Conservation (phyloP, 37 sponge, comb jelly and placozoan genomes). For the Hormiphora californensis region DNA sequence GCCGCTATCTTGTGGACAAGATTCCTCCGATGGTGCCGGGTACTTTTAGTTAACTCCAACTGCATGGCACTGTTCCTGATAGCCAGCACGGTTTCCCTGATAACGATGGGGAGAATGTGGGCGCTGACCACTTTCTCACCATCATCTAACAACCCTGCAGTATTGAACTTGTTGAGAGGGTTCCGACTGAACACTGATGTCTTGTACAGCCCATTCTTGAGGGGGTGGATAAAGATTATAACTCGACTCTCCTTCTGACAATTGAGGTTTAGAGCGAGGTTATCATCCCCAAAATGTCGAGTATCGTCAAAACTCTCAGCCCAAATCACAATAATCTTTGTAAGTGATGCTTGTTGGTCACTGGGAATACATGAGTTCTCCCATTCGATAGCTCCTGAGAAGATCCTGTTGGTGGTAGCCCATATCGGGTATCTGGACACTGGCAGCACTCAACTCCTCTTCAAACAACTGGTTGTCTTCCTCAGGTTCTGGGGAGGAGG, state of each 20-base stretch:
- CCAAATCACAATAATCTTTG: constrained; percentile 31
- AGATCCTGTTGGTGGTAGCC: not conserved
- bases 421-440: not conserved
- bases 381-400: too few relatives aligned
- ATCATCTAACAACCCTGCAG: constrained; percentile 11
- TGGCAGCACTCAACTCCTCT: constrained; percentile 32
- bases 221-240: constrained; percentile 19
- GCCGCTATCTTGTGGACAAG: too few relatives aligned
- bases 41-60: too few relatives aligned
- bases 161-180: constrained; percentile 35
- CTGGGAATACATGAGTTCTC: not conserved
- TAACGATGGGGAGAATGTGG: not conserved
- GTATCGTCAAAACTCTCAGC: constrained; percentile 28
- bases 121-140: constrained; percentile 50
- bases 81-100: constrained; percentile 27
- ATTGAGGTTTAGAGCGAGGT: not conserved
- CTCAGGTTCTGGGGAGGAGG: not conserved
- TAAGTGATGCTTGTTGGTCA: not conserved
- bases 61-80: too few relatives aligned
- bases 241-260: constrained; percentile 4
- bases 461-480: constrained; percentile 6
- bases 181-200: constrained; percentile 14
- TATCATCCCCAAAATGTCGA: not conserved
- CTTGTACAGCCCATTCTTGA: constrained; percentile 7
- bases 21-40: too few relatives aligned